Evolutionary conservation across 2,797 vertebrate species (phyloP).

Genomic region (Poeciliopsis infans): DNA sequence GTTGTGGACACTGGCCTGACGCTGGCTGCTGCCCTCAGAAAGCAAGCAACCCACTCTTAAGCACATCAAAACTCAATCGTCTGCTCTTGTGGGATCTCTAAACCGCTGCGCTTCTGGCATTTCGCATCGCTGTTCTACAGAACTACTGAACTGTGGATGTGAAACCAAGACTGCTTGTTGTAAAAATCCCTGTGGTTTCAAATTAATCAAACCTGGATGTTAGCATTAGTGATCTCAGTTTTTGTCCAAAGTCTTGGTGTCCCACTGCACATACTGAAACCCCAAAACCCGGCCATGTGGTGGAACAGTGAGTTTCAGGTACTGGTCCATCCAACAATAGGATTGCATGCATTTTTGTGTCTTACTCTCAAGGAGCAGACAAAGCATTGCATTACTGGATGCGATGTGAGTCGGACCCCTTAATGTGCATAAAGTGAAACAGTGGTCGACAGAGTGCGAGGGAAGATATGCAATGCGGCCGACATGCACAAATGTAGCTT

Average conservation of each 20-base stretch:
- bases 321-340: background rate
- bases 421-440: constrained; percentile 8
- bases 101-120: background rate
- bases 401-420: background rate
- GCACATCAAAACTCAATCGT: background rate
- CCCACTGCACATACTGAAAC: background rate
- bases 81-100: background rate
- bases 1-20: too few relatives aligned
- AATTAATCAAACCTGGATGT: background rate
- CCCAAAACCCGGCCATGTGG: background rate
- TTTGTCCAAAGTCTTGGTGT: background rate
- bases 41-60: too few relatives aligned
- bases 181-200: constrained; percentile 8
- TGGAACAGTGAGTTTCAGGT: background rate
- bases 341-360: background rate
- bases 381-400: background rate
- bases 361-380: background rate
- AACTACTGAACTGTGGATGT: background rate
- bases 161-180: constrained; percentile 1
- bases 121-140: background rate
- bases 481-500: background rate
- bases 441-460: constrained; percentile 2
- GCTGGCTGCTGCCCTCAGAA: background rate
- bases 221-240: background rate
- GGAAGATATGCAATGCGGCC: background rate